Evolutionary conservation across 2,113 vertebrate species (phyloP).

Genomic region (Urocynchramus pylzowi): DNA sequence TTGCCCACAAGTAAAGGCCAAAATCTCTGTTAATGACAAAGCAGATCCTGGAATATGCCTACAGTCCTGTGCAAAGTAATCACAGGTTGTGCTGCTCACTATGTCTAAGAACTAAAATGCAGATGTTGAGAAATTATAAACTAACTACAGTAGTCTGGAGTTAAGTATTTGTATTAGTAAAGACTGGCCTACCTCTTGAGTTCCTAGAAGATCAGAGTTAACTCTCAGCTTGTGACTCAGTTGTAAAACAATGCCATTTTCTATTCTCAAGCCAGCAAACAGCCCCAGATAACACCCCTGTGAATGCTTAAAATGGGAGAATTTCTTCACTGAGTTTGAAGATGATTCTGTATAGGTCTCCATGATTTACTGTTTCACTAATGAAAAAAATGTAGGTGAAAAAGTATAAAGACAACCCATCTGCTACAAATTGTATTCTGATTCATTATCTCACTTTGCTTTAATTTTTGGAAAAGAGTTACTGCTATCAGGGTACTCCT

Average conservation of each 20-base stretch:
- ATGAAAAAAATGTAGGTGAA: background rate
- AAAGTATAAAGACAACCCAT: background rate
- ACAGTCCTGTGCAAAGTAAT: background rate
- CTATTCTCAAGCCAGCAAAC: background rate
- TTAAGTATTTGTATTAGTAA: background rate
- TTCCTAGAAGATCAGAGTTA: constrained; percentile 43
- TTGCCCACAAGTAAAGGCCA: background rate
- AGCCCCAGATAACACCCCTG: background rate
- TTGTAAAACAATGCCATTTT: background rate
- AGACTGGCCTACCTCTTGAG: background rate
- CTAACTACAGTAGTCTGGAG: background rate
- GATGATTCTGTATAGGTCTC: background rate
- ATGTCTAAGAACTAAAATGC: background rate
- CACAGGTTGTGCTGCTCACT: background rate
- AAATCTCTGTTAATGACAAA: background rate
- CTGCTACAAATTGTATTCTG: background rate
- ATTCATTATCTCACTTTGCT: background rate
- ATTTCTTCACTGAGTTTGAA: background rate
- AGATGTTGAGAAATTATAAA: background rate
- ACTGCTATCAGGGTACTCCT: background rate
- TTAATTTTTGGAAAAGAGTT: background rate
- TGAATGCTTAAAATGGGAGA: background rate
- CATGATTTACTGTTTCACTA: background rate
- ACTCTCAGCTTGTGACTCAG: background rate
- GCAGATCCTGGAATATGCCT: background rate